A percentile compares a stretch with the other conserved stretches of the same genome.
Evolutionary conservation across 2,888 invertebrate genomes (phyloP).

Genomic region (Lamellibrachia satsuma): DNA sequence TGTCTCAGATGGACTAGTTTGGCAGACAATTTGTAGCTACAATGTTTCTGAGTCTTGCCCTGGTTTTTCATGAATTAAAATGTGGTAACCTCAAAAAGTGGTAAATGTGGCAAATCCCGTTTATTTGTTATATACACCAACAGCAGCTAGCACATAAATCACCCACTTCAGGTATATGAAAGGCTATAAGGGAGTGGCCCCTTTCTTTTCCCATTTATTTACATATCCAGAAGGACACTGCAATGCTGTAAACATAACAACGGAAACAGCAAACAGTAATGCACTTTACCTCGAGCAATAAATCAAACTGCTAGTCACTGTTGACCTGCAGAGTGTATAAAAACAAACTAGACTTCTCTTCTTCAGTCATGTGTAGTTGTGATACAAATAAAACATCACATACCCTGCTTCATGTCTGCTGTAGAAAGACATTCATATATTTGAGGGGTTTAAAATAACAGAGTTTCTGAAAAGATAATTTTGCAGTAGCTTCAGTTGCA

Average conservation of each 20-base stretch:
- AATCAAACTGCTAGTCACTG: background rate
- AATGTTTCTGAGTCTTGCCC: background rate
- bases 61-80: background rate
- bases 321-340: background rate
- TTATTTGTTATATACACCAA: background rate
- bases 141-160: background rate
- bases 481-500: background rate
- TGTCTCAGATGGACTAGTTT: background rate
- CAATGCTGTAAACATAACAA: background rate
- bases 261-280: background rate
- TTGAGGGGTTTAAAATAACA: background rate
- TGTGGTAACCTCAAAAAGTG: background rate
- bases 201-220: background rate
- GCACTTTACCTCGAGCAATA: background rate
- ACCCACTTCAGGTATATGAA: background rate
- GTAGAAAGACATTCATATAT: background rate
- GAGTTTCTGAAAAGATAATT: background rate
- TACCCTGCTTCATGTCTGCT: background rate
- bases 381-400: background rate
- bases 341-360: background rate
- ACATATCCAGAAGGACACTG: background rate
- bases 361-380: background rate
- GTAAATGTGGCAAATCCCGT: background rate
- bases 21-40: background rate
- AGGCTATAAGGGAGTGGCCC: background rate